Percentiles rank a stretch among this genome's conserved stretches.
phyloP scores from a whole-genome alignment of 2,888 invertebrate species.

The Strigamia transsilvanica region DNA sequence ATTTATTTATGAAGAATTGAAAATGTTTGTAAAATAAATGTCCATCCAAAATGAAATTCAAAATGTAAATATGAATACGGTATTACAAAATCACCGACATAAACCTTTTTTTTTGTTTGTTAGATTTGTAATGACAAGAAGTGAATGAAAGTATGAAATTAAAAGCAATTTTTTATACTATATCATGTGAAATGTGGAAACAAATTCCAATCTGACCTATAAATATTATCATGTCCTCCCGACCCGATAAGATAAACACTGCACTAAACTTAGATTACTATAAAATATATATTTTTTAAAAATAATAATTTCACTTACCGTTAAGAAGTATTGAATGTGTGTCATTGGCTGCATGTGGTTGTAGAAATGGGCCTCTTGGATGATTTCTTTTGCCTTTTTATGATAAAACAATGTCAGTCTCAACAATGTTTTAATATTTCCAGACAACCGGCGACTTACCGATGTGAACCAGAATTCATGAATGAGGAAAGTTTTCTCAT shows the following conservation, averaged over 20 bases:
- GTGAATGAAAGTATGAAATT: neutral
- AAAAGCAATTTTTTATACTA: neutral
- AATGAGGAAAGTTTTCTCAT: neutral
- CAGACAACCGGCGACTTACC: neutral
- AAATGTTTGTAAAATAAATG: conserved; percentile 38
- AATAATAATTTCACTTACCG: neutral
- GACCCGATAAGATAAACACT: neutral
- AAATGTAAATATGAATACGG: conserved; percentile 24
- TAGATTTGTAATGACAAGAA: conserved; percentile 31
- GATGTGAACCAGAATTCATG: conserved; percentile 41
- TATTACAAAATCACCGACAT: neutral
- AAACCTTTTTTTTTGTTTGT: conserved; percentile 29
- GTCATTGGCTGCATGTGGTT: neutral
- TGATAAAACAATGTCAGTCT: neutral
- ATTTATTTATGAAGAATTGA: neutral
- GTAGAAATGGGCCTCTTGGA: neutral
- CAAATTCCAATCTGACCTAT: neutral
- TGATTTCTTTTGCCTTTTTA: conserved; percentile 12
- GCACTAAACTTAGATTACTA: neutral
- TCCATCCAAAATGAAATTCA: conserved; percentile 33
- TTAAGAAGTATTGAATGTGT: neutral
- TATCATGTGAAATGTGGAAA: neutral
- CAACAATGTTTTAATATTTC: neutral
- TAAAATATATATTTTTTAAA: neutral
- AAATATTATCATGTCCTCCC: neutral